phyloP scores from a whole-genome alignment of 2,888 invertebrate species.

The Apotomis betuletana region DNA sequence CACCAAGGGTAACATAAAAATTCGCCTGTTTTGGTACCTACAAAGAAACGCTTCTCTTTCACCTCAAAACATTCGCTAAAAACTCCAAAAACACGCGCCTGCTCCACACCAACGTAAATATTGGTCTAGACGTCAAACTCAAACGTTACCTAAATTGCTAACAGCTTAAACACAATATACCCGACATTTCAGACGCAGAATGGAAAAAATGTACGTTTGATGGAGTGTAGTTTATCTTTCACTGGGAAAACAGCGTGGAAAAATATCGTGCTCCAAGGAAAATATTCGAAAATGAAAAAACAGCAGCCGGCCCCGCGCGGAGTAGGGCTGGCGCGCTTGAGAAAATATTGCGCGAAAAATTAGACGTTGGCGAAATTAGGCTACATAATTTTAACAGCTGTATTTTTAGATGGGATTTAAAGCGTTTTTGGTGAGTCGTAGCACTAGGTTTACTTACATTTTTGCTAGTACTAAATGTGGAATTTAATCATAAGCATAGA shows the following conservation, averaged over 20 bases:
- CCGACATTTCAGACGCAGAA: conserved; percentile 44
- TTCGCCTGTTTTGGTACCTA: neutral
- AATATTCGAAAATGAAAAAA: conserved; percentile 84
- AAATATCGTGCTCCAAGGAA: conserved; percentile 81
- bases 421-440: conserved; percentile 1
- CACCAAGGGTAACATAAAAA: neutral
- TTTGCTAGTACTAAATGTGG: neutral
- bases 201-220: conserved; percentile 76
- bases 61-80: neutral
- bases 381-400: neutral
- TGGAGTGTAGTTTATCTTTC: conserved; percentile 83
- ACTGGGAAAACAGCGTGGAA: conserved; percentile 81
- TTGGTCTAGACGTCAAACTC: conserved; percentile 23
- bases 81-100: neutral
- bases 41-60: neutral
- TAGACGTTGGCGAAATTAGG: conserved; percentile 16
- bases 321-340: conserved; percentile 61
- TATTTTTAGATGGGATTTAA: neutral
- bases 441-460: neutral
- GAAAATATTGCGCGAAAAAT: conserved; percentile 26
- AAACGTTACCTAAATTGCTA: conserved; percentile 48
- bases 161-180: conserved; percentile 51
- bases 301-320: conserved; percentile 67
- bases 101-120: conserved; percentile 2
- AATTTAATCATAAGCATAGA: too few species aligned